Percentiles rank a stretch among this genome's conserved stretches.
Conservation (phyloP, 2,797 vertebrate species). For the Channa striata region DNA sequence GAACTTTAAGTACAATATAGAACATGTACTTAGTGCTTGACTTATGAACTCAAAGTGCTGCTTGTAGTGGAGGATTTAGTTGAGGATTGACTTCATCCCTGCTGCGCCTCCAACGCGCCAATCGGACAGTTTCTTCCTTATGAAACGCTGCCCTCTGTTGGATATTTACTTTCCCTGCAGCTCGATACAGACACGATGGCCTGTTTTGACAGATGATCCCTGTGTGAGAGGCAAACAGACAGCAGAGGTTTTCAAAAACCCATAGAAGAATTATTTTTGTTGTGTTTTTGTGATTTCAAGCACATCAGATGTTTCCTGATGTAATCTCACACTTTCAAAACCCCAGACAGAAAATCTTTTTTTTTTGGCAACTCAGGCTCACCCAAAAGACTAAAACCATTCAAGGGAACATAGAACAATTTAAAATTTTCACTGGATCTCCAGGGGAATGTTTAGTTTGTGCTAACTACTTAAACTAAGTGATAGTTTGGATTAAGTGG, state of each 20-base stretch:
- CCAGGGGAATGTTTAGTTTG: no score
- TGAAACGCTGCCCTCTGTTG: slow-evolving; percentile 65
- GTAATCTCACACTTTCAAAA: not conserved
- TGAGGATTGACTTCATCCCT: no score
- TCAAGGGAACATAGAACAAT: not conserved
- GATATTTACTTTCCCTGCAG: not conserved
- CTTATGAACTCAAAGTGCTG: no score
- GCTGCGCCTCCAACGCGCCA: no score
- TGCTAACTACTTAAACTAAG: no score
- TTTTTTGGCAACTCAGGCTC: slow-evolving; percentile 82
- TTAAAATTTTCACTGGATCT: not conserved
- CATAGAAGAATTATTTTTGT: no score
- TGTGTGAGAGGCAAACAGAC: not conserved
- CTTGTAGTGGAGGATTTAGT: no score
- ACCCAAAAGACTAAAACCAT: slow-evolving; percentile 73
- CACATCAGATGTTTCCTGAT: slow-evolving; percentile 44
- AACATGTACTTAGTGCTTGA: no score
- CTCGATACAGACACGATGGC: not conserved
- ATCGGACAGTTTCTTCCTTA: not conserved
- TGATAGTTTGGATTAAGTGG: no score
- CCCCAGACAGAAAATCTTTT: not conserved
- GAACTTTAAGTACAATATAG: no score
- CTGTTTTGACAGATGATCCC: not conserved
- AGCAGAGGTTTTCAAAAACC: no score
- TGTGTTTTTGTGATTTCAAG: slow-evolving; percentile 50